A percentile compares a stretch with the other conserved stretches of the same genome.
These are phyloP conservation scores for Stratiomys singularior DNA, from an alignment of 2,888 invertebrate genomes.

Conservation along the genomic window DNA sequence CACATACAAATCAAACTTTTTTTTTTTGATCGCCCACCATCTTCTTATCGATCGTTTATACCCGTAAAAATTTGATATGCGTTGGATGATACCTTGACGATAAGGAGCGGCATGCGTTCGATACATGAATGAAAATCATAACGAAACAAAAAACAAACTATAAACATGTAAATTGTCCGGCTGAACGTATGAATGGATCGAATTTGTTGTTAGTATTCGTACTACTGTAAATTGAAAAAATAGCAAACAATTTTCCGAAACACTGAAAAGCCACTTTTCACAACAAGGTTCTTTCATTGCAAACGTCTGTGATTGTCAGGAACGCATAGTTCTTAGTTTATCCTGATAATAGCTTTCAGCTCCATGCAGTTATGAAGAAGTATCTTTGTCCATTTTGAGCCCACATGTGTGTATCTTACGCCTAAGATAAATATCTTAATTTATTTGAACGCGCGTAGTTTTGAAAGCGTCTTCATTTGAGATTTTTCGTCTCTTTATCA, in stretches of 20 bases:
- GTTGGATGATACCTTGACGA: conserved; percentile 8
- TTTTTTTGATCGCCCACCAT: neutral
- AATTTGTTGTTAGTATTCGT: neutral
- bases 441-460: too few species aligned
- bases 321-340: too few species aligned
- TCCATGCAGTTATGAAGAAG: too few species aligned
- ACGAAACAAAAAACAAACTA: neutral
- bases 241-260: neutral
- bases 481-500: too few species aligned
- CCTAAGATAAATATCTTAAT: too few species aligned
- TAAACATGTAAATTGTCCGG: neutral
- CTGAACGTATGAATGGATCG: neutral
- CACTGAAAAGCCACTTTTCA: neutral
- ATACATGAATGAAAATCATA: neutral
- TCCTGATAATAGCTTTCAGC: too few species aligned
- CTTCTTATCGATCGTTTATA: neutral
- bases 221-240: neutral
- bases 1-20: conserved; percentile 1
- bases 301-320: too few species aligned
- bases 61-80: neutral
- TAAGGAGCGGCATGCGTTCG: neutral
- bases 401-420: too few species aligned
- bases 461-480: too few species aligned
- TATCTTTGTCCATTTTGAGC: too few species aligned
- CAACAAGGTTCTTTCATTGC: too few species aligned